Conservation (phyloP, 2,888 invertebrate species). For the Sinhomidia bicolor region DNA sequence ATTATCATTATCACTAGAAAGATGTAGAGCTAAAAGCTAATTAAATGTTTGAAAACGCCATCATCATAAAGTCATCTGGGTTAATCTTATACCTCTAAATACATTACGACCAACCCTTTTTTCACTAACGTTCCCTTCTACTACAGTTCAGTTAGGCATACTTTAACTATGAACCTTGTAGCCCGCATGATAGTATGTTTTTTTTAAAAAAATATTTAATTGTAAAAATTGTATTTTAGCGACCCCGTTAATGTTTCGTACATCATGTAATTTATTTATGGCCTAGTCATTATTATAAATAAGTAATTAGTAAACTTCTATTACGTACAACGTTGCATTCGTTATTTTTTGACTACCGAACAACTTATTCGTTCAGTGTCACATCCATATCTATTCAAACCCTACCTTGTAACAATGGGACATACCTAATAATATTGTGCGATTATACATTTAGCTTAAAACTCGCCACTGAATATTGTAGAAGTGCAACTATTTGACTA, state of each 20-base stretch:
- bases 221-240: background rate
- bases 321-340: background rate
- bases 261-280: slow-evolving; percentile 44
- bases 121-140: background rate
- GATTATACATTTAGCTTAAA: slow-evolving; percentile 29
- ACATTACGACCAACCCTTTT: no score
- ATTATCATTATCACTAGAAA: no score
- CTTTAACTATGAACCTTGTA: background rate
- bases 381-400: background rate
- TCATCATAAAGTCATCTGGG: slow-evolving; percentile 12
- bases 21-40: no score
- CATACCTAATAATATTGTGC: no score
- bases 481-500: slow-evolving; percentile 6
- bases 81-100: background rate
- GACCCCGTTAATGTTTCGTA: slow-evolving; percentile 13
- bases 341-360: background rate
- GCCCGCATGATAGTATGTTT: background rate
- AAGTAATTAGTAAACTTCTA: background rate
- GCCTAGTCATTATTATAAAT: slow-evolving; percentile 42
- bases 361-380: background rate
- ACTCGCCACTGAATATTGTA: slow-evolving; percentile 23
- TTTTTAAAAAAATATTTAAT: background rate
- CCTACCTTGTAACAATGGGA: background rate
- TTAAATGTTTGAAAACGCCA: background rate
- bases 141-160: slow-evolving; percentile 2